Evolutionary conservation across 2,113 vertebrate genomes (phyloP).

Genomic region (Sarotherodon lohbergeri): DNA sequence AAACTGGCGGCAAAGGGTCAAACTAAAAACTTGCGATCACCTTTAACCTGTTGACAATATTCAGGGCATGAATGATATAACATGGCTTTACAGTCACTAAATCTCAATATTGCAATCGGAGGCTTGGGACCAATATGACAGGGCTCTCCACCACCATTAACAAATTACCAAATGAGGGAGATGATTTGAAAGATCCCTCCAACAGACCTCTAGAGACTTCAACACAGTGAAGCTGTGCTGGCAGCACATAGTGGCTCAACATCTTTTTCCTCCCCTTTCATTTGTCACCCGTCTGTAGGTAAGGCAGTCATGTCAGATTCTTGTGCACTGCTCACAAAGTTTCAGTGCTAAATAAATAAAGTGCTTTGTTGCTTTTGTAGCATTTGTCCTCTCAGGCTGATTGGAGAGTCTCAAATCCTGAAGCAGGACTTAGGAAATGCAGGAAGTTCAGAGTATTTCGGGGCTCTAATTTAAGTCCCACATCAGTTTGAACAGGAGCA

Average conservation of each 20-base stretch:
- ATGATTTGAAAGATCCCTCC: not conserved
- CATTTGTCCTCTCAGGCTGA: not conserved
- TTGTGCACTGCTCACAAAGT: not conserved
- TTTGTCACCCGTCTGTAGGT: not conserved
- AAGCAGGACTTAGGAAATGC: constrained; percentile 3
- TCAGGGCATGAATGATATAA: not conserved
- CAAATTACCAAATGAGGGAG: not conserved
- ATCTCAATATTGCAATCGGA: not conserved
- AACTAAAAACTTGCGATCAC: not conserved
- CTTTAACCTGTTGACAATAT: not conserved
- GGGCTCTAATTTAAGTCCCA: constrained; percentile 39
- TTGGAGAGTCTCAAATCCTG: not conserved
- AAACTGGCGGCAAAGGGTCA: not conserved
- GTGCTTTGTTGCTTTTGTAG: constrained; percentile 38
- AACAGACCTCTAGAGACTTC: not conserved
- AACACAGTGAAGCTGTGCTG: not conserved
- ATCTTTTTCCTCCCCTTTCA: not conserved
- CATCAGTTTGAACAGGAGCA: constrained; percentile 32
- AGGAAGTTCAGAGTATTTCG: constrained; percentile 7
- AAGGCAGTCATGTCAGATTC: not conserved
- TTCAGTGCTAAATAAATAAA: constrained; percentile 39
- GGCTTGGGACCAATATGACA: not conserved
- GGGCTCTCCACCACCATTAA: not conserved
- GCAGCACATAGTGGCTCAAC: not conserved
- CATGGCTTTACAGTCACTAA: not conserved